Percentiles rank a stretch among this genome's conserved stretches.
Evolutionary conservation across 2,113 vertebrate species (phyloP).

Genomic region (Litocranius walleri): DNA sequence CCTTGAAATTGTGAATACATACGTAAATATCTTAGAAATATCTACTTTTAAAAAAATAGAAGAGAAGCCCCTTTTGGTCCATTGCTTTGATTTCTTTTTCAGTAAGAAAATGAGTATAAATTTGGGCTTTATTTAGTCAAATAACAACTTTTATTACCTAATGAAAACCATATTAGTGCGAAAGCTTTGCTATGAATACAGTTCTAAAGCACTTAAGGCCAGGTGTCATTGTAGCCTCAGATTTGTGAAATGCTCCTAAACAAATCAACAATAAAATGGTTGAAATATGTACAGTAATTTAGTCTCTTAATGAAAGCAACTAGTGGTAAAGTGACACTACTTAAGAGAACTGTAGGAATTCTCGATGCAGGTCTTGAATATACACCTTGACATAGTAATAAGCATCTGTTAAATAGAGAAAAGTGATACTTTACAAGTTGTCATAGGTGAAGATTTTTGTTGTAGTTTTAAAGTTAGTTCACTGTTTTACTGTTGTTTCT

Average conservation of each 20-base stretch:
- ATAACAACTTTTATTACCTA: slow-evolving; percentile 39
- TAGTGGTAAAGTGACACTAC: slow-evolving; percentile 21
- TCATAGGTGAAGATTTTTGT: background rate
- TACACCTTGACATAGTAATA: slow-evolving; percentile 15
- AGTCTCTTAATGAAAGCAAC: slow-evolving; percentile 56
- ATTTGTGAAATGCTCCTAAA: slow-evolving; percentile 41
- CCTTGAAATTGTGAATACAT: slow-evolving; percentile 45
- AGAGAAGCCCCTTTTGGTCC: slow-evolving; percentile 40
- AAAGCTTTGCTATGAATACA: slow-evolving; percentile 59
- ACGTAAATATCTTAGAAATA: background rate
- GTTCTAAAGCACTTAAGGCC: slow-evolving; percentile 46
- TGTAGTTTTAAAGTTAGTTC: slow-evolving; percentile 32
- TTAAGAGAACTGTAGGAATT: slow-evolving; percentile 23
- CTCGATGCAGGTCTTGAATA: slow-evolving; percentile 52
- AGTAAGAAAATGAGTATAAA: slow-evolving; percentile 44
- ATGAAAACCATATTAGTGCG: slow-evolving; percentile 58
- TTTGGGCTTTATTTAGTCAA: slow-evolving; percentile 52
- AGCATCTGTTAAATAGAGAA: slow-evolving; percentile 41
- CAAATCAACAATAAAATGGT: slow-evolving; percentile 33
- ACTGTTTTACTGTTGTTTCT: slow-evolving; percentile 26
- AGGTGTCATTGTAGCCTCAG: slow-evolving; percentile 37
- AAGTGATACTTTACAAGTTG: background rate
- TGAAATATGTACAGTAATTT: slow-evolving; percentile 47
- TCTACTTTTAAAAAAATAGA: background rate
- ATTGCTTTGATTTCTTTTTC: background rate